Conservation (phyloP, 2,113 vertebrate genomes). For the Hydrolagus affinis region DNA sequence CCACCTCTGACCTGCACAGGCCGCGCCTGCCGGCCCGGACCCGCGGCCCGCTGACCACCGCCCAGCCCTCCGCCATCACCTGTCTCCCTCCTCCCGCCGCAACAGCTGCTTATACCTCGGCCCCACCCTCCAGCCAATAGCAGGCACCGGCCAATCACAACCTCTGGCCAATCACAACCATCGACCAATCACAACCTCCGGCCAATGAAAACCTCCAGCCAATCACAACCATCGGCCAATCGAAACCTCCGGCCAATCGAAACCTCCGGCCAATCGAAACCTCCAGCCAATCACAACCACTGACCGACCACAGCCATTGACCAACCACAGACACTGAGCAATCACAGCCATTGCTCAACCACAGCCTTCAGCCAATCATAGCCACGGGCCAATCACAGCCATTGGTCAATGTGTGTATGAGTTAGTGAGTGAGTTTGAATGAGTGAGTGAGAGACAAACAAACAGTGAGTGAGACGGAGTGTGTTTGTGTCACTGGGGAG, state of each 20-base stretch:
- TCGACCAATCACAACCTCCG: no score
- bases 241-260: background rate
- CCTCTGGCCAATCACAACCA: no score
- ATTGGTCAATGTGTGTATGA: no score
- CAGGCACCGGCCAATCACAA: no score
- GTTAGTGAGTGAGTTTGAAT: no score
- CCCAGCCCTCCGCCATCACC: background rate
- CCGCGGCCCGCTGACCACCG: background rate
- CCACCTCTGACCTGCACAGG: background rate
- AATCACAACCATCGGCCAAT: background rate
- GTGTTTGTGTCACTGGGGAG: no score
- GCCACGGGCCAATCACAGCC: background rate
- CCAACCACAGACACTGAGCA: background rate
- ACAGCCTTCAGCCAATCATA: background rate
- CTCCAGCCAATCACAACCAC: background rate
- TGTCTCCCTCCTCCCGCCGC: accelerated
- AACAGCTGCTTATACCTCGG: background rate
- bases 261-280: background rate
- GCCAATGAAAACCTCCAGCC: no score
- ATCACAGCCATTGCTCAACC: background rate
- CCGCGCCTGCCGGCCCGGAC: background rate
- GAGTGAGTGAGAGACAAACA: no score
- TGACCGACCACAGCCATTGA: background rate
- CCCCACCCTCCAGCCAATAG: no score
- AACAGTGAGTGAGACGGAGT: no score